These are phyloP conservation scores for Pelodytes ibericus DNA, from an alignment of 2,797 vertebrate genomes.

Conservation along the genomic window DNA sequence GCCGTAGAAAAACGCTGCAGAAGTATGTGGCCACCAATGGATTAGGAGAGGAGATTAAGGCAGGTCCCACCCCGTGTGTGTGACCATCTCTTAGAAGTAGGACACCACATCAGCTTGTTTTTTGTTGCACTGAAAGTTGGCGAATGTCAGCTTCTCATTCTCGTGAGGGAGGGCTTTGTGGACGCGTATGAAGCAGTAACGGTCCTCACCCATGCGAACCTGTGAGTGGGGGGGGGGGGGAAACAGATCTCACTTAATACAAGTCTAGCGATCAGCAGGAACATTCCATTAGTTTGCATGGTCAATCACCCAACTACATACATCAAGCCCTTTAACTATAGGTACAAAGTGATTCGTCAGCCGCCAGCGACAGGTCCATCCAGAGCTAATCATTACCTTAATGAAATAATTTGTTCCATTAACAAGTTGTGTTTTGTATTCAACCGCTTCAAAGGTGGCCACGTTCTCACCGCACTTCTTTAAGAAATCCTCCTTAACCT, in stretches of 20 bases:
- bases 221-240: slow-evolving; percentile 62
- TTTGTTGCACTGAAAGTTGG: slow-evolving; percentile 71
- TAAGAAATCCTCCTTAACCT: slow-evolving; percentile 59
- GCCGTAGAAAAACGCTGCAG: no score
- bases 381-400: slow-evolving; percentile 55
- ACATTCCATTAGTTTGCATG: not conserved
- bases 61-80: no score
- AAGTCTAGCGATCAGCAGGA: not conserved
- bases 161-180: slow-evolving; percentile 63
- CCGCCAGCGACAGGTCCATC: no score
- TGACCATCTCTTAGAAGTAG: slow-evolving; percentile 56
- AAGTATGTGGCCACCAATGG: no score
- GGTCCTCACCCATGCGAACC: slow-evolving; percentile 76
- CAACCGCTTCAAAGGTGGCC: accelerated
- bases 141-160: slow-evolving; percentile 61
- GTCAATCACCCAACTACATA: not conserved
- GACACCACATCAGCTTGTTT: slow-evolving; percentile 62
- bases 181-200: slow-evolving; percentile 71
- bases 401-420: slow-evolving; percentile 57
- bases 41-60: no score
- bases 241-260: no score
- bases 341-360: no score
- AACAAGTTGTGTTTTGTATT: slow-evolving; percentile 54
- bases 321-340: not conserved
- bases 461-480: accelerated